Base-by-base conservation (phyloP, 2,797 vertebrate genomes). In the Rhinoraja longicauda region DNA sequence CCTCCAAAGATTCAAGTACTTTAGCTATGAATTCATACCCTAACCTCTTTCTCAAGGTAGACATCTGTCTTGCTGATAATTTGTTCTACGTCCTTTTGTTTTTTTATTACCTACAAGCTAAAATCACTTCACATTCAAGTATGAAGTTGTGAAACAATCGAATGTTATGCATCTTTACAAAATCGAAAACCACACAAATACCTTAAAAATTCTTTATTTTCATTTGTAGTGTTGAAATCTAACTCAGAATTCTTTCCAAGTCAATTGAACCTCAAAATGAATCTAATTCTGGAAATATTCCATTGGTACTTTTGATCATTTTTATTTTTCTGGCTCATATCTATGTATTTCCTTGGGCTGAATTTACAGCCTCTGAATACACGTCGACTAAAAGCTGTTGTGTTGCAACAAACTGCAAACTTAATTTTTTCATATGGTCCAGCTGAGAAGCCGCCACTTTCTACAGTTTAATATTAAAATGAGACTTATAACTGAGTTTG, bases 391-490 rank as follows among this genome's bases (percentile, higher is more conserved):
- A 88, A 88, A 64, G n/a, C 36, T 88, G 59, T 29, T 32, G 32
- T 62, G 59, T 88, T 36, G 29, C 84, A 88, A 32, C n/a, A 88
- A 32, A 32, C 59, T 67, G n/a, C 32, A 62, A 88, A 64, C 59
- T 88, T 59, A 88, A n/a, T 24, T 88, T 88, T 36, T 88, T 67
- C 62, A 67, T 88, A 64, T 67, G 82, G n/a, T 86, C 59, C 32
- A n/a, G n/a, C 62, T 86, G 53, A 62, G 82, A 88, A n/a, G 36
- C 62, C 62, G 84, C n/a, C 59, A 64, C 59, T 19, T 62, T 32
- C 76, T 17, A 36, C 76, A 9, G 9, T 32, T 88, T 62, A 67
- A 2, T 62, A 32, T 19, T 64, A 67, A 88, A 67, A 64, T 84
- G 29, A 64, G 36, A 88, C 29, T 32, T 88, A n/a, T n/a, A 32